Evolutionary conservation across 1,140 invertebrate genomes (phyloP), one percentile per base, ranked within the genome.

Genomic region (Sinonovacula constricta): DNA sequence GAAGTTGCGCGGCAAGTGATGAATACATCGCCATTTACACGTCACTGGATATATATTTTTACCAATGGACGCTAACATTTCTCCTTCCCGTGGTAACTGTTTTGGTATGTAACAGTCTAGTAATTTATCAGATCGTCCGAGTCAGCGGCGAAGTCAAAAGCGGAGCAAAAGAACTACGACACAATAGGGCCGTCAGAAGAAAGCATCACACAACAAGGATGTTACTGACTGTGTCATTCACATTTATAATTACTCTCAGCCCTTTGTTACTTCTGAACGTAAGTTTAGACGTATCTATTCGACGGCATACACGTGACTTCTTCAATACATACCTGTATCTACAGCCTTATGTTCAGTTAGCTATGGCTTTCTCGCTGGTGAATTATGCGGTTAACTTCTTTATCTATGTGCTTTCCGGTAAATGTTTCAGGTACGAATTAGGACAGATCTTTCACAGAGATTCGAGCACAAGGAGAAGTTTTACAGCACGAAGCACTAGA

Each of bases 131-230:
- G 70, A 87, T 89, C 33, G 82, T 66, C 28, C 65, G 66, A 54
- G 71, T 85, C 12, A 53, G 33, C 76, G 54, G 72, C 66, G 62
- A 80, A 81, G 30, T 83, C 74, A 14, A 45, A 82, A 74, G 10
- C 51, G 45, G 31, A 65, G 59, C n/a, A 26, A 62, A 12, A 70
- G 59, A 2, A 51, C 51, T 30, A 39, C 33, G 56, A 24, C 26
- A 62, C 45, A 3, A 18, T 34, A 63, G 75, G 56, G 77, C 33
- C 0, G 22, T 66, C 1, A 53, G 65, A 2, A 76, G 81, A 28
- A 82, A 82, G n/a, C 81, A 86, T 59, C 87, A 86, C 51, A 88
- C 87, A 1, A 88, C 89, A 7, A 83, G 81, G n/a, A 88, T 90
- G 87, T 79, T 90, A 10, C 72, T 89, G 12, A 74, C 82, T 5